These are phyloP conservation scores for Nyctereutes procyonoides DNA, from an alignment of 2,113 vertebrate species.

Conservation along the genomic window DNA sequence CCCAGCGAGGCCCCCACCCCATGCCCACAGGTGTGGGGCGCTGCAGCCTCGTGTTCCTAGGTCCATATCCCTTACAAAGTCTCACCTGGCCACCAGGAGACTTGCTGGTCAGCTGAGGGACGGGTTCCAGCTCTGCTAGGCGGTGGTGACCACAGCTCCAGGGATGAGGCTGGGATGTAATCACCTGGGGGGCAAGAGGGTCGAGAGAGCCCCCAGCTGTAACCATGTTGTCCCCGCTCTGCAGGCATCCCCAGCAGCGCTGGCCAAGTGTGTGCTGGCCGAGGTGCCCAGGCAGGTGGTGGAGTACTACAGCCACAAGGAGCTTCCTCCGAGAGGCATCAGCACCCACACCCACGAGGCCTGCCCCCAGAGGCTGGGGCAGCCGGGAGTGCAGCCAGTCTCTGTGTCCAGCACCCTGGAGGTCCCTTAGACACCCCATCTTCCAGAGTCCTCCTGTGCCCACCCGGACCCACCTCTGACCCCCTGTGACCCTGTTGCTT, in stretches of 20 bases:
- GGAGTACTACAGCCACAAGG: slow-evolving; percentile 90
- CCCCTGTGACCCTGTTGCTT: neutral
- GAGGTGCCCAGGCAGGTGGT: slow-evolving; percentile 84
- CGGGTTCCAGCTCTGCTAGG: fast-evolving
- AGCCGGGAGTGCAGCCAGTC: fast-evolving
- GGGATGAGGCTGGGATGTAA: neutral
- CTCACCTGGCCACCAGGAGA: neutral
- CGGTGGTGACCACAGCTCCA: neutral
- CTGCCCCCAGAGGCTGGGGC: neutral
- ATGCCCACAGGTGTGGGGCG: neutral
- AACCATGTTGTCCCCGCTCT: neutral
- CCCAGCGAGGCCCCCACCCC: neutral
- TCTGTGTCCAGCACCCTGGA: neutral
- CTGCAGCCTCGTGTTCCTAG: fast-evolving
- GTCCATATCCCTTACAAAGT: fast-evolving
- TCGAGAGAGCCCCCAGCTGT: neutral
- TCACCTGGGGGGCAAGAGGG: neutral
- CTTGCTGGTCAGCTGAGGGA: neutral
- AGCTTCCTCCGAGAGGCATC: slow-evolving; percentile 90
- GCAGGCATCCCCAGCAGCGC: slow-evolving; percentile 15
- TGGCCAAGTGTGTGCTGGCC: slow-evolving; percentile 82
- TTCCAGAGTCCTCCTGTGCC: neutral
- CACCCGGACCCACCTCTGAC: neutral
- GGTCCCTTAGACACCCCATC: neutral
- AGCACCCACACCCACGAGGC: slow-evolving; percentile 84